Conservation (phyloP, 1,140 invertebrate genomes). For the Drosophila nigromelanica region DNA sequence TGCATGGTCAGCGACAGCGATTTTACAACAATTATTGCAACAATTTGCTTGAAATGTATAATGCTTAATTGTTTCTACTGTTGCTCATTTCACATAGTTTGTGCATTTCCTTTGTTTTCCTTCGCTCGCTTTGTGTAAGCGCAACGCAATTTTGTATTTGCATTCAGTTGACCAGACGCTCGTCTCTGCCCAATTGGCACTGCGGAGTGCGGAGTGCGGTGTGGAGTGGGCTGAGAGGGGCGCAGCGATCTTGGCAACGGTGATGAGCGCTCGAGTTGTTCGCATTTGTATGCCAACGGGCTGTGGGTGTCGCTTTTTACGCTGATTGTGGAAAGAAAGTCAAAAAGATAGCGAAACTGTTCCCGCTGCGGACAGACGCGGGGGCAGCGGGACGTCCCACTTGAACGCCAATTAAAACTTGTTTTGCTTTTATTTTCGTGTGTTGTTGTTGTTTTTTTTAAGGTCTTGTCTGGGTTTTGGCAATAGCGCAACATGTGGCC, state of each 20-base stretch:
- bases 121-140: constrained; percentile 45
- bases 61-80: constrained; percentile 38
- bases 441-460: not conserved
- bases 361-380: not conserved
- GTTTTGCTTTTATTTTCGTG: constrained; percentile 8
- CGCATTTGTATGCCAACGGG: constrained; percentile 46
- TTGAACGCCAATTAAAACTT: constrained; percentile 23
- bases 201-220: too few relatives aligned
- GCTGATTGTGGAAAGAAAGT: constrained; percentile 46
- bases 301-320: constrained; percentile 46
- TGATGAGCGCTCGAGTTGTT: constrained; percentile 23
- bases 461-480: constrained; percentile 6
- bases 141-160: constrained; percentile 26
- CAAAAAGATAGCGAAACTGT: constrained; percentile 20
- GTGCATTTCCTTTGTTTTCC: constrained; percentile 45
- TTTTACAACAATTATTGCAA: constrained; percentile 46
- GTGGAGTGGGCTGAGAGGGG: not conserved
- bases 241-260: constrained; percentile 38
- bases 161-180: constrained; percentile 13
- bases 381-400: not conserved
- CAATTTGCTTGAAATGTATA: constrained; percentile 30
- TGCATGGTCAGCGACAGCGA: constrained; percentile 27
- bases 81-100: constrained; percentile 43
- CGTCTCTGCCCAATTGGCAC: not conserved
- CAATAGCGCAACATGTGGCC: constrained; percentile 19